Evolutionary conservation across 2,888 invertebrate genomes (phyloP).

Genomic region (Silvanus unidentatus): DNA sequence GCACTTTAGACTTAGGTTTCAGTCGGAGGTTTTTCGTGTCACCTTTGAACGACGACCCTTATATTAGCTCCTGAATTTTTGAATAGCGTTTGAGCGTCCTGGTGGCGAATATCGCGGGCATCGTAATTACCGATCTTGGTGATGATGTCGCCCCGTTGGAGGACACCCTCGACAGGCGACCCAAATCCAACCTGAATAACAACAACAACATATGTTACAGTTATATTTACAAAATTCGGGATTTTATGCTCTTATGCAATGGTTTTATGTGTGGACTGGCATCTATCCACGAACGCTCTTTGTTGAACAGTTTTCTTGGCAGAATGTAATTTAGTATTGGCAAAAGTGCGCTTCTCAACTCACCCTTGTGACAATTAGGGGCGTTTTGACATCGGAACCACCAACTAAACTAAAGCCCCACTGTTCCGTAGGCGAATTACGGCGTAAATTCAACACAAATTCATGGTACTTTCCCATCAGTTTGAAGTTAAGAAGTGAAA

Average conservation of each 20-base stretch:
- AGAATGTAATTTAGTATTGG: too few relatives aligned
- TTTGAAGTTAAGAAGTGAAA: conserved; percentile 8
- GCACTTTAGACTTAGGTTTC: neutral
- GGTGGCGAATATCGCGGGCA: conserved; percentile 78
- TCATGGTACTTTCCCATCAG: conserved; percentile 65
- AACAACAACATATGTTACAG: conserved; percentile 9
- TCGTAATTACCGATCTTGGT: conserved; percentile 87
- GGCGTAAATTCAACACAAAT: conserved; percentile 66
- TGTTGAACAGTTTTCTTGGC: too few relatives aligned
- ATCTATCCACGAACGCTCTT: neutral
- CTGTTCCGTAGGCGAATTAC: conserved; percentile 64
- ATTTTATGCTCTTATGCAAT: neutral
- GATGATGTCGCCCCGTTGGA: conserved; percentile 86
- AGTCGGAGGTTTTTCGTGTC: conserved; percentile 22
- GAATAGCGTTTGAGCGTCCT: conserved; percentile 85
- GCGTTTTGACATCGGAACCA: conserved; percentile 78
- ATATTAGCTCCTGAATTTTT: conserved; percentile 75
- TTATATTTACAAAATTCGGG: neutral
- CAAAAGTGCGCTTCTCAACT: too few relatives aligned
- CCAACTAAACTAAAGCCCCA: conserved; percentile 88
- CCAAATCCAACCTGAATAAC: conserved; percentile 73
- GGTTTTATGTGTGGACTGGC: neutral
- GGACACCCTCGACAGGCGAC: conserved; percentile 76
- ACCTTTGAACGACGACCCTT: conserved; percentile 79
- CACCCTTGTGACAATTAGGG: conserved; percentile 85